phyloP scores from a whole-genome alignment of 2,113 vertebrate genomes.

The Irena cyanogastra region DNA sequence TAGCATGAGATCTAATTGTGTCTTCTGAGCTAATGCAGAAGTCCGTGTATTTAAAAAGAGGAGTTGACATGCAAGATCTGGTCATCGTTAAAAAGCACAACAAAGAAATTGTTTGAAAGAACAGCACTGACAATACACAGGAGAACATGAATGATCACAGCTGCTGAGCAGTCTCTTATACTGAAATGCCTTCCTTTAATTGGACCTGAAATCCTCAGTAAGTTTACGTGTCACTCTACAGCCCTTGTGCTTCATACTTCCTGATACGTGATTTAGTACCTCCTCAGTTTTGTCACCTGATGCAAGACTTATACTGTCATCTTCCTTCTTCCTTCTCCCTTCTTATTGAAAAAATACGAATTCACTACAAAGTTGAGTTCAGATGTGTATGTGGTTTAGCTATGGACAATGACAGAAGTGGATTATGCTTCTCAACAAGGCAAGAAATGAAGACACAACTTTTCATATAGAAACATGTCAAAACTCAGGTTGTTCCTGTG shows the following conservation, averaged over 20 bases:
- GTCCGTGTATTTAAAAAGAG: neutral
- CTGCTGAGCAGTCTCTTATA: neutral
- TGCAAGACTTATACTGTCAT: neutral
- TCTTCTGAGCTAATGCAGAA: slow-evolving; percentile 23
- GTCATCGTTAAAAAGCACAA: neutral
- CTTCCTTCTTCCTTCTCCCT: neutral
- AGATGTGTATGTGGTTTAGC: neutral
- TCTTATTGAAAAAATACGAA: neutral
- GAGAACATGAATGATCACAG: neutral
- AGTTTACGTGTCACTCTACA: neutral
- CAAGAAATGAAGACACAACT: neutral
- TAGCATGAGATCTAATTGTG: slow-evolving; percentile 27
- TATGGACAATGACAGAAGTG: neutral
- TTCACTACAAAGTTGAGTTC: neutral
- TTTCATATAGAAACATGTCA: neutral
- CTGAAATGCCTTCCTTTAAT: neutral
- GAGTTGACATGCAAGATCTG: neutral
- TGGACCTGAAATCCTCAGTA: neutral
- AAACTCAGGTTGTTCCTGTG: neutral
- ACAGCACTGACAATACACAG: neutral
- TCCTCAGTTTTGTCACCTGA: neutral
- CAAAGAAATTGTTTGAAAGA: neutral
- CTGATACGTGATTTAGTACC: neutral
- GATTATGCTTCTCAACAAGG: neutral
- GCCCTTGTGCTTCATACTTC: accelerated